Conservation (phyloP, 2,888 invertebrate species). For the Blomia tropicalis region DNA sequence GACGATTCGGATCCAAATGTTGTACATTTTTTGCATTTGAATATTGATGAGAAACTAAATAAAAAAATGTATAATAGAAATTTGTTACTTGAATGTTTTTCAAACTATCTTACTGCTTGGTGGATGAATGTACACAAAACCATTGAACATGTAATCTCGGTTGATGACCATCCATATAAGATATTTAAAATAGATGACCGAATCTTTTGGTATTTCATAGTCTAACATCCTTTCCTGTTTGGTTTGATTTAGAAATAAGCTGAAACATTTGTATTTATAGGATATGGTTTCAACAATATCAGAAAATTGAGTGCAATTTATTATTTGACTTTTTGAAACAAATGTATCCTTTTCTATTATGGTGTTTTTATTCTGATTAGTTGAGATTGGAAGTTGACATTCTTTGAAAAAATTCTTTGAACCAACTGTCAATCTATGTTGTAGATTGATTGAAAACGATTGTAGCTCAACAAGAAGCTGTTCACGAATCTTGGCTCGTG, state of each 20-base stretch:
- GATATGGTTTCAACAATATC: conserved; percentile 18
- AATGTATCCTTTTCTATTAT: not conserved
- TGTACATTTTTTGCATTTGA: not conserved
- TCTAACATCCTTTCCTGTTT: not conserved
- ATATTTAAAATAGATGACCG: conserved; percentile 17
- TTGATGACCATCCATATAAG: conserved; percentile 17
- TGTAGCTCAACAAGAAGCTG: not conserved
- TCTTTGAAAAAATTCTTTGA: conserved; percentile 17
- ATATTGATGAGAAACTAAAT: not conserved
- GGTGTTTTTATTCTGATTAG: not conserved
- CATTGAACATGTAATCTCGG: conserved; percentile 20
- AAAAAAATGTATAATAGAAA: not conserved
- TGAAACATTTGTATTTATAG: conserved; percentile 17
- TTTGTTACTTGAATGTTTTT: not conserved
- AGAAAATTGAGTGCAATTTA: not conserved
- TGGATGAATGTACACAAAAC: conserved; percentile 19
- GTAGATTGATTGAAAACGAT: conserved; percentile 12
- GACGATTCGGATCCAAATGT: not conserved
- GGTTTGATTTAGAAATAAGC: conserved; percentile 16
- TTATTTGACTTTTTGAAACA: not conserved
- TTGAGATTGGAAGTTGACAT: conserved; percentile 20
- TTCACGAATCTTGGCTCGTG: not conserved
- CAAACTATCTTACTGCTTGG: conserved; percentile 10
- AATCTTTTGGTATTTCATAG: conserved; percentile 15
- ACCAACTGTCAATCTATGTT: conserved; percentile 13